Base-by-base conservation (phyloP, 2,113 vertebrate genomes). In the Desmodus rotundus region DNA sequence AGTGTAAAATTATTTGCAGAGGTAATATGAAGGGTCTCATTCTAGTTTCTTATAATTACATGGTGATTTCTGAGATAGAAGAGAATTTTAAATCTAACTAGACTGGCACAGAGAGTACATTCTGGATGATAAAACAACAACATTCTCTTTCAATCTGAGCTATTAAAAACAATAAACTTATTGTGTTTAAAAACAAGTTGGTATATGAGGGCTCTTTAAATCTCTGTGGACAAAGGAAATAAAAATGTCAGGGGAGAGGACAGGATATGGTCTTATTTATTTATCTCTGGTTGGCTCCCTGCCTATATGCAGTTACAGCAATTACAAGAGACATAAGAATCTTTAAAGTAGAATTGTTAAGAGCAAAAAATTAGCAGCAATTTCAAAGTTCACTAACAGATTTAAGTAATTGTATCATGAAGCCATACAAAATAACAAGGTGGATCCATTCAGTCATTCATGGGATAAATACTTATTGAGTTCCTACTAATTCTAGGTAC, bases 211-310 rank as follows among this genome's bases (percentile, higher is more conserved):
- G 19, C 26, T 74, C 74, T 87, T 92, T 67, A 95, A 76, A 82
- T 87, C 26, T 82, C 56, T 41, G 17, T 50, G 47, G 58, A 33
- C 67, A 85, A 82, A 87, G 67, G 76, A 95, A 92, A 87, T 54
- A 63, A 58, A 82, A 73, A 87, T 87, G 10, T 58, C 68, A 87
- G 38, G 47, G 28, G 82, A 47, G 33, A 74, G 26, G 19, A 95
- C 67, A 87, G 56, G 56, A 87, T 87, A 56, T 52, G 16, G 68
- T 87, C 56, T 92, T 82, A 92, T 73, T 87, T 95, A 91, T 81
- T 54, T 20, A 50, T 28, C 28, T 81, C 56, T 73, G 50, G 47
- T 82, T 76, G 83, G 38, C 38, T 87, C 26, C 24, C 67, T 87
- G 47, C 38, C 47, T 76, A 56, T 47, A 26, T 47, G n/a, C 5